These are phyloP conservation scores for Botia almorhae DNA, from an alignment of 2,797 vertebrate species.

Conservation along the genomic window DNA sequence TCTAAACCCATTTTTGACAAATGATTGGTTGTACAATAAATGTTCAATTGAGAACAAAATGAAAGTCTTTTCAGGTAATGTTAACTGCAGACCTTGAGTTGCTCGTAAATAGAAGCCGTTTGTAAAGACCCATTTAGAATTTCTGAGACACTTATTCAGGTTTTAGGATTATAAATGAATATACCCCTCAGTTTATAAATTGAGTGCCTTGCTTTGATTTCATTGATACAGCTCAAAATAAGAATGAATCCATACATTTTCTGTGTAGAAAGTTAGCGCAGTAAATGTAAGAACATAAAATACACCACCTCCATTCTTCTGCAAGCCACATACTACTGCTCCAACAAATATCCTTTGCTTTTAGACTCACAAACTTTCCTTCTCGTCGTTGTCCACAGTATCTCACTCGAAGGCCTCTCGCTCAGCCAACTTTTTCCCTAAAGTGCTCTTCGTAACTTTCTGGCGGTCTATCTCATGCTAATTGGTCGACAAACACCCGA, in stretches of 20 bases:
- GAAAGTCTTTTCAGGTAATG: not conserved
- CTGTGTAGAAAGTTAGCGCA: not conserved
- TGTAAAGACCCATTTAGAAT: too few relatives aligned
- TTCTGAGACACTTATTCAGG: too few relatives aligned
- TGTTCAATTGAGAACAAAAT: too few relatives aligned
- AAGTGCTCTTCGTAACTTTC: constrained; percentile 79
- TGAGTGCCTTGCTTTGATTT: not conserved
- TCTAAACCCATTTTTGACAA: too few relatives aligned
- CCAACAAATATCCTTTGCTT: constrained; percentile 18
- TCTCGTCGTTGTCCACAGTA: constrained; percentile 55
- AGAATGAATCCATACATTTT: not conserved
- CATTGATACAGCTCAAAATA: not conserved
- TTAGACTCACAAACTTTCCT: constrained; percentile 52
- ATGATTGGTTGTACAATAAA: too few relatives aligned
- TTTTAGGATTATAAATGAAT: not conserved
- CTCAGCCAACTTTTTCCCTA: constrained; percentile 70
- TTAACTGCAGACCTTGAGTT: not conserved
- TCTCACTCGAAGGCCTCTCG: constrained; percentile 38
- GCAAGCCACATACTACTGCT: not conserved
- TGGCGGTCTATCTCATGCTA: constrained; percentile 83
- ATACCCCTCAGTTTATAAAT: too few relatives aligned
- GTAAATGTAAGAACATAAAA: not conserved
- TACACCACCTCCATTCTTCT: not conserved
- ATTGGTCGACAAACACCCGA: constrained; percentile 85
- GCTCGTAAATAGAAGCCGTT: too few relatives aligned